phyloP scores from a whole-genome alignment of 2,888 invertebrate genomes.

The Suillia variegata region DNA sequence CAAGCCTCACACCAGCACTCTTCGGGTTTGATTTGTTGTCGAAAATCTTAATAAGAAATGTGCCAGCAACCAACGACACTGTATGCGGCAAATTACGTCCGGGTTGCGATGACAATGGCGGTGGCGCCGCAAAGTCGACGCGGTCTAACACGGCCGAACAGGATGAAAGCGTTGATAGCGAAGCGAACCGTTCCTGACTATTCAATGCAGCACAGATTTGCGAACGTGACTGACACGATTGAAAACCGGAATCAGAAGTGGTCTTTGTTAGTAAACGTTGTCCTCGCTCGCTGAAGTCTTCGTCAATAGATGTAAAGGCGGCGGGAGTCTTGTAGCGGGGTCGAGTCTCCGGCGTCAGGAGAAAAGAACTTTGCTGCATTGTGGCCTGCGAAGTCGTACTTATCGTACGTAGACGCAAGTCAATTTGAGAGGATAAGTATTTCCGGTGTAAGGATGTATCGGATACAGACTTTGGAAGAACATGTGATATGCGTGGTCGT shows the following conservation, averaged over 20 bases:
- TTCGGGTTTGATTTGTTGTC: slow-evolving; percentile 21
- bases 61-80: slow-evolving; percentile 56
- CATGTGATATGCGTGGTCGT: too few species aligned
- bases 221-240: slow-evolving; percentile 21
- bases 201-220: background rate
- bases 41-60: slow-evolving; percentile 50
- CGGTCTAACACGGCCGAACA: slow-evolving; percentile 35
- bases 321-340: too few species aligned
- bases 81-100: slow-evolving; percentile 44
- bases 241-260: slow-evolving; percentile 36
- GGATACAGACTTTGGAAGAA: too few species aligned
- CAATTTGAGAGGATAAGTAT: too few species aligned
- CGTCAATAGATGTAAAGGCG: slow-evolving; percentile 33
- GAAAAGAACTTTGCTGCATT: background rate
- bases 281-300: too few species aligned
- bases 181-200: slow-evolving; percentile 1
- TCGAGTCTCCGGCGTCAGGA: too few species aligned
- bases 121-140: too few species aligned
- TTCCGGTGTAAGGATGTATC: too few species aligned
- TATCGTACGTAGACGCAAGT: too few species aligned
- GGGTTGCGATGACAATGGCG: too few species aligned
- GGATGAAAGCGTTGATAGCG: background rate
- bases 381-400: background rate
- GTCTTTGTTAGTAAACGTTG: too few species aligned
- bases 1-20: too few species aligned